Conservation (phyloP, 2,888 invertebrate genomes). For the Acleris laterana region DNA sequence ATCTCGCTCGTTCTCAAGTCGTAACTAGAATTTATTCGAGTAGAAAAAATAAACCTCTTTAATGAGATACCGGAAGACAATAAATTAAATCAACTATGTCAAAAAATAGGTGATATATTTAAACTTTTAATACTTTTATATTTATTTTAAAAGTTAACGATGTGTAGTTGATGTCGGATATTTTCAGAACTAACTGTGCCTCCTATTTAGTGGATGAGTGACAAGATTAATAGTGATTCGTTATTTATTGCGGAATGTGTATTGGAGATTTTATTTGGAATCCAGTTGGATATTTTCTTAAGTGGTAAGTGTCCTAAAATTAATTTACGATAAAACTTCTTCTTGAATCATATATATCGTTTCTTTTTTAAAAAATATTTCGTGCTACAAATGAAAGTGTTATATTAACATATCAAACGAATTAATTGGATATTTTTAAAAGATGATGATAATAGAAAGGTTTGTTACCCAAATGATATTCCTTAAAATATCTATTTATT, state of each 20-base stretch:
- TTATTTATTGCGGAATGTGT: slow-evolving; percentile 39
- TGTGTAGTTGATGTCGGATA: slow-evolving; percentile 40
- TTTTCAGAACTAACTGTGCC: slow-evolving; percentile 40
- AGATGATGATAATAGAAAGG: too few species aligned
- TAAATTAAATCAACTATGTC: slow-evolving; percentile 61
- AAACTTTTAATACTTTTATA: slow-evolving; percentile 38
- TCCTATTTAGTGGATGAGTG: slow-evolving; percentile 36
- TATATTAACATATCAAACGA: too few species aligned
- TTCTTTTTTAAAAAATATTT: neutral
- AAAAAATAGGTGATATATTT: slow-evolving; percentile 65
- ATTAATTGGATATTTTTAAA: too few species aligned
- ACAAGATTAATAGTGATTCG: slow-evolving; percentile 37
- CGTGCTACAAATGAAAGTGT: too few species aligned
- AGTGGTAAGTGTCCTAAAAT: slow-evolving; percentile 46
- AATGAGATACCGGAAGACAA: slow-evolving; percentile 50
- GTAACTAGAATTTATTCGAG: slow-evolving; percentile 56
- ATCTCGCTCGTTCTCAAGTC: slow-evolving; percentile 64
- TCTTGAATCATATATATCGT: too few species aligned
- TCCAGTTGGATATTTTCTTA: slow-evolving; percentile 40
- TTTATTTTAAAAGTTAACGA: slow-evolving; percentile 38
- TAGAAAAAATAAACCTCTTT: slow-evolving; percentile 60
- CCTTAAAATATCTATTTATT: slow-evolving; percentile 25
- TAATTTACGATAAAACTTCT: neutral
- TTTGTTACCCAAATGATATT: slow-evolving; percentile 13
- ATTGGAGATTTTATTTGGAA: slow-evolving; percentile 41